Percentiles rank a stretch among this genome's conserved stretches.
Evolutionary conservation across 2,797 vertebrate genomes (phyloP).

Genomic region (Platyrinchus mystaceus): DNA sequence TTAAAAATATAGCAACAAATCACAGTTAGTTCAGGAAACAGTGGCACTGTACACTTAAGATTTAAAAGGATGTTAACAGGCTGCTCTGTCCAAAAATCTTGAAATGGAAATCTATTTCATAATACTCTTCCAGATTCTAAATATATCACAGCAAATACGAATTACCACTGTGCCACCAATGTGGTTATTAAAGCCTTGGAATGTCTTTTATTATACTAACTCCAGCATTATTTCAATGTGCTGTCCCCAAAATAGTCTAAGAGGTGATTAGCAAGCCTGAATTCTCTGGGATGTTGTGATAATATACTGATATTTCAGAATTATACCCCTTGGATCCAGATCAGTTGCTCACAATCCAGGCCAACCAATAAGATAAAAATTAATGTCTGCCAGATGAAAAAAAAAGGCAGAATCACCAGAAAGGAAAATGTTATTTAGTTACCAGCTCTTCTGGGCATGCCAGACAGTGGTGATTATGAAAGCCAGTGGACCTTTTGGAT

Average conservation of each 20-base stretch:
- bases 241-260: background rate
- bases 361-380: constrained; percentile 7
- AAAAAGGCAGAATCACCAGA: background rate
- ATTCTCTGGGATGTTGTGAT: background rate
- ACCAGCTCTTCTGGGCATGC: background rate
- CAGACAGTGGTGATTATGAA: background rate
- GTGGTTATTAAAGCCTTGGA: constrained; percentile 12
- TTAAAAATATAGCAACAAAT: constrained; percentile 17
- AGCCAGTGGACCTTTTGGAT: background rate
- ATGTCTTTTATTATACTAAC: constrained; percentile 8
- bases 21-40: constrained; percentile 35
- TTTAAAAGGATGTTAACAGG: constrained; percentile 44
- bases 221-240: background rate
- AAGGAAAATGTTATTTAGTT: background rate
- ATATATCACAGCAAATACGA: constrained; percentile 37
- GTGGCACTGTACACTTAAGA: background rate
- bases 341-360: background rate
- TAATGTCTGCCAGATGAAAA: background rate
- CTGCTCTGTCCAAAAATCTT: constrained; percentile 37
- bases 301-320: constrained; percentile 23
- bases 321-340: constrained; percentile 23
- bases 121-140: constrained; percentile 38
- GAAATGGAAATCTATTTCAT: background rate
- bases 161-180: background rate
- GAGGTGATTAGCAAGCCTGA: constrained; percentile 6